phyloP scores from a whole-genome alignment of 2,113 vertebrate genomes.

The Syngnathoides biaculeatus region DNA sequence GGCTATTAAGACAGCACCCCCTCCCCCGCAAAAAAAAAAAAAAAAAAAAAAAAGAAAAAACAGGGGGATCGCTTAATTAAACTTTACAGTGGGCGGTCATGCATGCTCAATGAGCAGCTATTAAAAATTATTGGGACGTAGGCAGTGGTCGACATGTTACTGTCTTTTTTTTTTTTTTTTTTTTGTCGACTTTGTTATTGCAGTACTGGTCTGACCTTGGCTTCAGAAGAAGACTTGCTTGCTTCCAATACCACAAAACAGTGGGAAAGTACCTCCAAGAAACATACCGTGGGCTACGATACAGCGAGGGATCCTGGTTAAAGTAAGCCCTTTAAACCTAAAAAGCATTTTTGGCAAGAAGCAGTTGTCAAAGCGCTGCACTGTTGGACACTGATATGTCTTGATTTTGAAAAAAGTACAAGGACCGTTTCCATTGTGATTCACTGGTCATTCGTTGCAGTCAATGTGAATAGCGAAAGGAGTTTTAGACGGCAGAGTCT shows the following conservation, averaged over 20 bases:
- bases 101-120: constrained; percentile 18
- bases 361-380: no score
- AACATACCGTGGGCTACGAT: no score
- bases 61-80: constrained; percentile 20
- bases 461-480: no score
- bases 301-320: no score
- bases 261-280: not conserved
- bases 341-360: no score
- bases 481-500: no score
- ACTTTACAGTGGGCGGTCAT: not conserved
- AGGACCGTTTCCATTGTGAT: no score
- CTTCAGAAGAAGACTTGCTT: not conserved
- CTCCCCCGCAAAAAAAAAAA: no score
- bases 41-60: not conserved
- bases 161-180: not conserved
- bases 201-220: not conserved
- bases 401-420: no score
- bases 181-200: constrained; percentile 26
- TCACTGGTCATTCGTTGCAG: no score
- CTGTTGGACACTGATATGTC: no score
- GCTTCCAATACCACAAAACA: not conserved
- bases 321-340: no score
- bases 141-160: constrained; percentile 12
- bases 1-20: constrained; percentile 2
- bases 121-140: constrained; percentile 31